These are phyloP conservation scores for Odontophorus gujanensis DNA, from an alignment of 2,113 vertebrate species.

Conservation along the genomic window DNA sequence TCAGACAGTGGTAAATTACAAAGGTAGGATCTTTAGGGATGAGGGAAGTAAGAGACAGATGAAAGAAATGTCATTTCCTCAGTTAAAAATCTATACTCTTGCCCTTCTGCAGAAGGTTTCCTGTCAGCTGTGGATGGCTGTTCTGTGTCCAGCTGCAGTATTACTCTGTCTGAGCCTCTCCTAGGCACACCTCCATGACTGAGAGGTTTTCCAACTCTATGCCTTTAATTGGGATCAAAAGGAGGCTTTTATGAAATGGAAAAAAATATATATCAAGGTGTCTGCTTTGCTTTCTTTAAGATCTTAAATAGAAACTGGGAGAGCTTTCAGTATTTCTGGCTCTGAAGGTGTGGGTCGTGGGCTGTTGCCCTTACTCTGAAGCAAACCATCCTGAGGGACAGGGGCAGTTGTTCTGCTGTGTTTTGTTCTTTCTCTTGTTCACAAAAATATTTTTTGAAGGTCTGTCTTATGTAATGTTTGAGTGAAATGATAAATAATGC, in stretches of 20 bases:
- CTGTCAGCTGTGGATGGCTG: neutral
- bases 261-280: neutral
- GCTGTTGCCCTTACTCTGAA: neutral
- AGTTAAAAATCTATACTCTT: neutral
- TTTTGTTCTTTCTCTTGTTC: neutral
- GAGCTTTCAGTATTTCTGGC: neutral
- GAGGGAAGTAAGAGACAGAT: neutral
- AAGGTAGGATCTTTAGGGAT: neutral
- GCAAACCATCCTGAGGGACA: neutral
- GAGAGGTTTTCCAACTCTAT: neutral
- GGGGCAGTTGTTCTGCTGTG: neutral
- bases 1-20: constrained; percentile 13
- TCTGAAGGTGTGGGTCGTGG: neutral
- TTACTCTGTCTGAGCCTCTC: neutral
- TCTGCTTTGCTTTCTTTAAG: neutral
- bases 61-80: neutral
- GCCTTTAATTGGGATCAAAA: neutral
- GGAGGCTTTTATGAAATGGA: neutral
- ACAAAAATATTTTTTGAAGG: neutral
- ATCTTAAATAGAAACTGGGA: neutral
- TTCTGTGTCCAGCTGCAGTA: neutral
- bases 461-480: neutral
- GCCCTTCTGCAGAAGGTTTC: neutral
- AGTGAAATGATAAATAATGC: neutral
- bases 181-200: rapidly evolving